Base-by-base conservation (phyloP, 2,113 vertebrate species). In the Copsychus sechellarum region DNA sequence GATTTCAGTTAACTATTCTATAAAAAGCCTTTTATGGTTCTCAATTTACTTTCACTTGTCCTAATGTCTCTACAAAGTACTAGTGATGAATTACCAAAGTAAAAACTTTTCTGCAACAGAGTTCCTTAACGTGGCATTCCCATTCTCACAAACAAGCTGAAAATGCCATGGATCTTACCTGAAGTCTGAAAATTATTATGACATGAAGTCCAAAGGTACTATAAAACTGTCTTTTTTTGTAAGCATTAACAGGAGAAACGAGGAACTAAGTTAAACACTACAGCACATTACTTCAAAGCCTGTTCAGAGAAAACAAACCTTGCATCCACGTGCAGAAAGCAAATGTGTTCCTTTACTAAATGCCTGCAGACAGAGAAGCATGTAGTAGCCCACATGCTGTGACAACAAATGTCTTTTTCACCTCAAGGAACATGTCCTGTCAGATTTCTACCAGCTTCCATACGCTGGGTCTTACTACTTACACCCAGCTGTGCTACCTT, bases 21-120 rank as follows among this genome's bases (percentile, higher is more conserved):
- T 71, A 80, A 92, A 95, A 80, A 89, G 36, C 31, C 25, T 88
- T 96, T 91, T 74, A 86, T 28, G 88, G 17, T 60, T 85, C 70
- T 56, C 53, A 57, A 65, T 81, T 77, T 80, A 87, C 84, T 95
- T 96, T 91, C 56, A 85, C 40, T 77, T 92, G 36, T 74, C 40
- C 19, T 81, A 88, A 92, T 61, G 25, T 56, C 36, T 73, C 64
- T 86, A 53, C 26, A 81, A 85, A 42, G 86, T 95, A 95, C 76
- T 36, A 76, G 69, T 36, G 53, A 84, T 38, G 23, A 83, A 86
- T 65, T 81, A 82, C 15, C 51, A 60, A 42, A 83, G 53, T 57
- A 84, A 47, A 56, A 70, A 51, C 36, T 51, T 26, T n/a, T 93
- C 48, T 83, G 88, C 29, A 70, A 33, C 33, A 81, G 18, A 91